phyloP scores from a whole-genome alignment of 1,140 invertebrate genomes.

The Battus philenor region DNA sequence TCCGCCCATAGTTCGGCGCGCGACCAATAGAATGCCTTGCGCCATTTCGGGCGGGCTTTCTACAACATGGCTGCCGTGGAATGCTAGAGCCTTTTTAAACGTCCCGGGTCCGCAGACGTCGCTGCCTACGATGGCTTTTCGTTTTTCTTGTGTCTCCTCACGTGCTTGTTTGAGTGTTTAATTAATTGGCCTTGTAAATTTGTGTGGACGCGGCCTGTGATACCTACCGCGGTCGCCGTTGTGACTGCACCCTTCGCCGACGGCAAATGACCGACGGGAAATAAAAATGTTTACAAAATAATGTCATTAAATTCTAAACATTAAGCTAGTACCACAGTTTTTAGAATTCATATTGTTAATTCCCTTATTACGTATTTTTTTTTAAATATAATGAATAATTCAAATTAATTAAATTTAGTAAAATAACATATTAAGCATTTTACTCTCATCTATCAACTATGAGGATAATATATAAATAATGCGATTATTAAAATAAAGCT shows the following conservation, averaged over 20 bases:
- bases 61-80: constrained; percentile 57
- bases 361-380: no score
- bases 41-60: constrained; percentile 42
- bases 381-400: no score
- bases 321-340: no score
- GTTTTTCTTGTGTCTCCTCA: constrained; percentile 25
- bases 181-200: constrained; percentile 26
- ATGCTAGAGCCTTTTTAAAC: constrained; percentile 14
- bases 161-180: constrained; percentile 28
- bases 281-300: no score
- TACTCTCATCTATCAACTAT: no score
- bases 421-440: no score
- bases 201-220: constrained; percentile 19
- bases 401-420: no score
- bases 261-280: constrained; percentile 19
- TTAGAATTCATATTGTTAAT: no score
- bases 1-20: constrained; percentile 35
- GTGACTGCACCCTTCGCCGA: constrained; percentile 9
- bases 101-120: constrained; percentile 1
- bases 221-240: neutral
- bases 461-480: no score
- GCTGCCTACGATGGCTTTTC: constrained; percentile 7
- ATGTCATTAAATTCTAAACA: no score
- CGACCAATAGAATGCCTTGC: constrained; percentile 39
- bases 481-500: no score